phyloP scores from a whole-genome alignment of 2,797 vertebrate species.

The Myripristis jacobus region DNA sequence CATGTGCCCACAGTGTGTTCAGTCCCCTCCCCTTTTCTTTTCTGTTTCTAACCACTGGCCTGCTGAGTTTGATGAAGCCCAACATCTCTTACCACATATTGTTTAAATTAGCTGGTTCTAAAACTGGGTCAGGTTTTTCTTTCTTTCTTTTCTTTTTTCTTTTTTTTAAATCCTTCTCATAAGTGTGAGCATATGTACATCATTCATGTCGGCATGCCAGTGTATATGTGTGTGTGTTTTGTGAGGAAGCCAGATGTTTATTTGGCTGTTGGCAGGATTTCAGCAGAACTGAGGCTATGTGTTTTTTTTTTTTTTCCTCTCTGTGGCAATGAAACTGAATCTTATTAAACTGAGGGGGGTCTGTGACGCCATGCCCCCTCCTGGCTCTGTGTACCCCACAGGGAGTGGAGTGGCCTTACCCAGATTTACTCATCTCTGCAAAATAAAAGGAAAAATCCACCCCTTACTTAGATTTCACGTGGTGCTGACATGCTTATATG shows the following conservation, averaged over 20 bases:
- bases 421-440: not conserved
- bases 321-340: constrained; percentile 23
- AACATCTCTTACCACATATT: constrained; percentile 50
- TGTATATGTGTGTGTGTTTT: constrained; percentile 14
- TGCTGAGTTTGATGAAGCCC: not conserved
- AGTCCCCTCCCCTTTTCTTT: not conserved
- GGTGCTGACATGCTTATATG: not conserved
- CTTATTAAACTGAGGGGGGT: constrained; percentile 22
- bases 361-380: constrained; percentile 28
- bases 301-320: too few species aligned
- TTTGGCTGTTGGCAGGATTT: constrained; percentile 51
- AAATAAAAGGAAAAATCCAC: not conserved
- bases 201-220: constrained; percentile 11
- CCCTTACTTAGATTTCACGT: not conserved
- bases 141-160: too few species aligned
- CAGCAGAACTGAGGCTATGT: constrained; percentile 59
- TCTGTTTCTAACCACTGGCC: not conserved
- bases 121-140: constrained; percentile 57
- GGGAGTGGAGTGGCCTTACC: constrained; percentile 18
- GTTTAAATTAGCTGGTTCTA: constrained; percentile 63
- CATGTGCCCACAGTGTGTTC: not conserved
- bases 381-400: constrained; percentile 36
- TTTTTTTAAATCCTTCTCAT: too few species aligned
- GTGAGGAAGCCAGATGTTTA: constrained; percentile 60
- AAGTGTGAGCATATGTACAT: constrained; percentile 28